phyloP scores from a whole-genome alignment of 2,888 invertebrate genomes.

The Napeogenes sylphis region DNA sequence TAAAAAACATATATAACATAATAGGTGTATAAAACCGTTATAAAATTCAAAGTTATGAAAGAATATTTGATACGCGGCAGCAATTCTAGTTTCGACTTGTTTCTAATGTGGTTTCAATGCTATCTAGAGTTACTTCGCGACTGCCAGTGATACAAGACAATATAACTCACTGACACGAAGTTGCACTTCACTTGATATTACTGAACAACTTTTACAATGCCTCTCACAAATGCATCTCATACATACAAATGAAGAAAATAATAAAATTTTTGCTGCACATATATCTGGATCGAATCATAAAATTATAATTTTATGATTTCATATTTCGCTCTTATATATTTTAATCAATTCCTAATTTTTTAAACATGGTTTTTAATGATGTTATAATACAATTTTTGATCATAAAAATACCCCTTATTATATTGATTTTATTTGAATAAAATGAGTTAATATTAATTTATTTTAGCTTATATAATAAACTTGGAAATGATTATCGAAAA shows the following conservation, averaged over 20 bases:
- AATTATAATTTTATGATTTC: too few relatives aligned
- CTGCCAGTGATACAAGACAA: constrained; percentile 21
- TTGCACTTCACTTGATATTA: constrained; percentile 16
- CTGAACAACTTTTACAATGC: constrained; percentile 25
- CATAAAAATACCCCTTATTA: too few relatives aligned
- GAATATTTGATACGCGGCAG: background rate
- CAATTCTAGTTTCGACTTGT: background rate
- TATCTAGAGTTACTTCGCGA: constrained; percentile 18
- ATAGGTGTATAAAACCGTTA: background rate
- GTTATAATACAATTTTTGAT: too few relatives aligned
- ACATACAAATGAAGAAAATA: constrained; percentile 5
- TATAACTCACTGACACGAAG: constrained; percentile 14
- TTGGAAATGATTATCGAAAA: too few relatives aligned
- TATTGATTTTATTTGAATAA: too few relatives aligned
- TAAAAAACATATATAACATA: background rate
- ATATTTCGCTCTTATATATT: too few relatives aligned
- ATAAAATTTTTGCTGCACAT: too few relatives aligned
- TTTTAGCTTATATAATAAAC: too few relatives aligned
- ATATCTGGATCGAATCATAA: too few relatives aligned
- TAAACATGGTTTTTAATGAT: too few relatives aligned
- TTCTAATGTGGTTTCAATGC: constrained; percentile 3
- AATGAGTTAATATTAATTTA: too few relatives aligned
- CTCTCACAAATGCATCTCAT: constrained; percentile 12
- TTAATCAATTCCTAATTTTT: too few relatives aligned
- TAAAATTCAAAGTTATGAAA: background rate